Percentiles rank a stretch among this genome's conserved stretches.
phyloP scores from a whole-genome alignment of 2,888 invertebrate genomes.

The Adineta ricciae region DNA sequence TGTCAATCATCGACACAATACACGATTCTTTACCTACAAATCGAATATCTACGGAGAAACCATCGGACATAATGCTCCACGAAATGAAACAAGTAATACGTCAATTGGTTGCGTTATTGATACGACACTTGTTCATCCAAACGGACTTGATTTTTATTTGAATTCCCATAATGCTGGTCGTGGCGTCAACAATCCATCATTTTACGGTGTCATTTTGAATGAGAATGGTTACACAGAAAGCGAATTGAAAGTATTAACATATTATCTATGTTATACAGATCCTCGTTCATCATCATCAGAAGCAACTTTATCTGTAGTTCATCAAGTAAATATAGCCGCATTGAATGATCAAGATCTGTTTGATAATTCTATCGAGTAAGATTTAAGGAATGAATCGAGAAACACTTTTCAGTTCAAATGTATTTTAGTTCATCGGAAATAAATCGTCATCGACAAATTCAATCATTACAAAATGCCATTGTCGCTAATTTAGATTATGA shows the following conservation, averaged over 20 bases:
- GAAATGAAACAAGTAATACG: not conserved
- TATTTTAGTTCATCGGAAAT: not conserved
- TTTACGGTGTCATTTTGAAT: constrained; percentile 35
- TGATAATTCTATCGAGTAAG: not conserved
- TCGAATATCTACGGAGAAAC: no score
- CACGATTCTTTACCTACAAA: not conserved
- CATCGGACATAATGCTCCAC: no score
- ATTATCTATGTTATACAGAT: constrained; percentile 28
- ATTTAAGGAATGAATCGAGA: not conserved
- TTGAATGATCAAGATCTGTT: not conserved
- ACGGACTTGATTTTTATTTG: not conserved
- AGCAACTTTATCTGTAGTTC: not conserved
- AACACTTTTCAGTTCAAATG: not conserved
- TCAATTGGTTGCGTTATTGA: not conserved
- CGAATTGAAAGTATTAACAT: constrained; percentile 35
- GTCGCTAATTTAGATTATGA: not conserved
- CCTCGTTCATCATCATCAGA: not conserved
- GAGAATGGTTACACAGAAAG: constrained; percentile 34
- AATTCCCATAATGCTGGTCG: not conserved
- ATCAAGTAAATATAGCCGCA: not conserved
- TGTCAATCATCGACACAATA: not conserved
- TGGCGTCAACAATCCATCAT: constrained; percentile 34
- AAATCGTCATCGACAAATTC: not conserved
- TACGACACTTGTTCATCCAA: not conserved
- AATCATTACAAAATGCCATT: not conserved